Evolutionary conservation across 2,113 vertebrate species (phyloP), one percentile per base, ranked within the genome.

Genomic region (Enhydra lutris): DNA sequence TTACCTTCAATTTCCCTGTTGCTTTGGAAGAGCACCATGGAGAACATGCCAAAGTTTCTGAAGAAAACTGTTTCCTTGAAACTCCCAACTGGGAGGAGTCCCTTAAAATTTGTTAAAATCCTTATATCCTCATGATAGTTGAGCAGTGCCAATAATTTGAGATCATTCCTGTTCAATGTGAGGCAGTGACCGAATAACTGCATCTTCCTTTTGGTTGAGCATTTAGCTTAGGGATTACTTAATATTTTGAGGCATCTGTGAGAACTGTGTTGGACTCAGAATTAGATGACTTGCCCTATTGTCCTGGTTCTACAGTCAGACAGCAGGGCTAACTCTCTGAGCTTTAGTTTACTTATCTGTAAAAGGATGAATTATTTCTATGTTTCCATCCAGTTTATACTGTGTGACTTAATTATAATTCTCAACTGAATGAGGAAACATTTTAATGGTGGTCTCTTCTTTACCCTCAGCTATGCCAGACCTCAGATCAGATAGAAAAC

Each of bases 331-430:
- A 39, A 52, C 42, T 81, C 59, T 92, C 59, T 93, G 69, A 15
- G 23, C 2, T 92, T 88, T 3, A 23, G 13, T 84, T 91, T 89
- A 65, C 9, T 95, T 94, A 90, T n/a, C 20, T 84, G 18, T 94
- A 57, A 80, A 93, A 86, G 86, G 20, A 47, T 91, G 15, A 61
- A 59, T 63, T 73, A 31, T 65, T 78, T 85, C 7, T 89, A 79
- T 39, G 6, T 79, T 13, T 91, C 10, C 59, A 74, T 52, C 9
- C 63, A 81, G 6, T 26, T 79, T 69, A 42, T 73, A 45, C 36
- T 69, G 31, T 92, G 3, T 94, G 34, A 87, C 61, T 90, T 78
- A 95, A 90, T 87, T 57, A 50, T 80, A 91, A 52, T 71, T 92
- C n/a, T 50, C 65, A 93, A 10, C 21, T 17, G 65, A 63, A 24